Base-by-base conservation (phyloP, 2,113 vertebrate species). In the Zapus hudsonius region DNA sequence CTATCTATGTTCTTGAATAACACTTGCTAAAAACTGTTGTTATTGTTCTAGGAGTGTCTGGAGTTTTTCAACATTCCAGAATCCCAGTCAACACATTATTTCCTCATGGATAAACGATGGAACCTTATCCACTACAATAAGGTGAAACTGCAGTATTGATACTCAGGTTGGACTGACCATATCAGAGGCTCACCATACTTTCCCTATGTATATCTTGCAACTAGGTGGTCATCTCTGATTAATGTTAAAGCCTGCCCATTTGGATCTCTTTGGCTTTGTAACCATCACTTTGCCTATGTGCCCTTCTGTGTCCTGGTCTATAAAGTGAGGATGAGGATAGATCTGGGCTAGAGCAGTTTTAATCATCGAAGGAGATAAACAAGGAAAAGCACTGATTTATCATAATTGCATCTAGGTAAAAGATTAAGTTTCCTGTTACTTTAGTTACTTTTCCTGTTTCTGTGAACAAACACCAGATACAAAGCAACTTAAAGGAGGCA, bases 21-120 rank as follows among this genome's bases (percentile, higher is more conserved):
- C 3, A 55, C 40, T 70, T 69, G 55, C 73, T 84, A 29, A 63
- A 95, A 86, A 75, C 47, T 83, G 40, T 94, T 96, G 76, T 82
- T 96, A 91, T 82, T 78, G 42, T 88, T 95, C 81, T 96, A 99
- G 99, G 99, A 99, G 85, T 99, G 99, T 90, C 96, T 99, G 93
- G 99, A 99, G 94, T 99, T 99, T 97, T 99, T 99, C 98, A 99
- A 99, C 94, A 99, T 99, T 93, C 99, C 99, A 9, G 99, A 99
- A 95, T 99, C 99, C 4, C 98, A 99, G 90, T 99, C 99, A 5
- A 99, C 99, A 40, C 99, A 99, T 94, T 99, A 99, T 96, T 99
- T 99, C 97, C 98, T 99, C 84, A 99, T 99, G 99, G 99, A 99
- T 98, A 99, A 99, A 95, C 98, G 99, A 38, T 99, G 99, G 99